Evolutionary conservation across 2,888 invertebrate genomes (phyloP).

Genomic region (Acanthopleura granulata): DNA sequence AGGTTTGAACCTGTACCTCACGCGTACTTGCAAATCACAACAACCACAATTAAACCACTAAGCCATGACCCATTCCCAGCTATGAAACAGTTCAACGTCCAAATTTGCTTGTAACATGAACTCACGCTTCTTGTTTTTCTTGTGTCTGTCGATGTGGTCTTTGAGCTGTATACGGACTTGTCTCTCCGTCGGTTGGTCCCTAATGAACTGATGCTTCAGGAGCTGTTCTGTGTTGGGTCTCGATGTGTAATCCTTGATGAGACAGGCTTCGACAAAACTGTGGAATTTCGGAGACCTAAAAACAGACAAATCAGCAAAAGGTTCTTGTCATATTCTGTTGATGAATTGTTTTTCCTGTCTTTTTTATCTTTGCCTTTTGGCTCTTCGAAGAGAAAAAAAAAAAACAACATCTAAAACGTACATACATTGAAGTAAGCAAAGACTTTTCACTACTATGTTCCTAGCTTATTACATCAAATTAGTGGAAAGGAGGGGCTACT

Average conservation of each 20-base stretch:
- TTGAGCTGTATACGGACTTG: slow-evolving; percentile 98
- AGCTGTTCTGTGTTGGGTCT: slow-evolving; percentile 98
- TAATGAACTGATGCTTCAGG: slow-evolving; percentile 96
- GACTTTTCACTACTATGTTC: too few relatives aligned
- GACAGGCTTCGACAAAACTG: slow-evolving; percentile 96
- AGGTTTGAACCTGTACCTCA: too few relatives aligned
- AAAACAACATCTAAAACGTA: too few relatives aligned
- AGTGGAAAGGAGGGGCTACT: too few relatives aligned
- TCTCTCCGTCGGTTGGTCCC: slow-evolving; percentile 98
- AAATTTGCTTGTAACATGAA: neutral
- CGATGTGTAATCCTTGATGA: slow-evolving; percentile 99
- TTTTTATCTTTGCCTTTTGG: neutral
- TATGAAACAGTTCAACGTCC: too few relatives aligned
- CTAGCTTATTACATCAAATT: too few relatives aligned
- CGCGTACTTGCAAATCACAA: too few relatives aligned
- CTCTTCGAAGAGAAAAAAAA: neutral
- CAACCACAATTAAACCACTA: too few relatives aligned
- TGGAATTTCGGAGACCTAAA: slow-evolving; percentile 80
- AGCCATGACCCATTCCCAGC: too few relatives aligned
- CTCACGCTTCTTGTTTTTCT: slow-evolving; percentile 60
- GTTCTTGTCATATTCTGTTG: too few relatives aligned
- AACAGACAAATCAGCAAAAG: slow-evolving; percentile 29
- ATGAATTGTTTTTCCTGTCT: neutral
- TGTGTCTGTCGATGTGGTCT: slow-evolving; percentile 94
- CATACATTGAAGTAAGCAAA: too few relatives aligned